These are phyloP conservation scores for Yponomeuta plumbellus DNA, from an alignment of 2,888 invertebrate genomes.

Conservation along the genomic window DNA sequence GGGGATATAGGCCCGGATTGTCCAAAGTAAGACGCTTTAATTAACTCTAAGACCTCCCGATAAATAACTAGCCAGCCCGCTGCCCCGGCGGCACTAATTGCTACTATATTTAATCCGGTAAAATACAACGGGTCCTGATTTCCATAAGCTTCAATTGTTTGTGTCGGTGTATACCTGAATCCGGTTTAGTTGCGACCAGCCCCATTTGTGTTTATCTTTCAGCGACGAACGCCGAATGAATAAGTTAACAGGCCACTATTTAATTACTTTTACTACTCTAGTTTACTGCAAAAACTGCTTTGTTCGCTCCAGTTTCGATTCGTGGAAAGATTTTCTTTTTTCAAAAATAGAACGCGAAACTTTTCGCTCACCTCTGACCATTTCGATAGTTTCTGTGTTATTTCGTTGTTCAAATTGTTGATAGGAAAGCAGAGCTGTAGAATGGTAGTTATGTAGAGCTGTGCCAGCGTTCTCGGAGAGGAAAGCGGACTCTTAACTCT, in stretches of 20 bases:
- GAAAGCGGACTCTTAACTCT: slow-evolving; percentile 9
- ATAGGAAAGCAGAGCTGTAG: neutral
- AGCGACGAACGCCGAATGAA: slow-evolving; percentile 51
- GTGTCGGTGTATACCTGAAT: slow-evolving; percentile 55
- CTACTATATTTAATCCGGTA: slow-evolving; percentile 73
- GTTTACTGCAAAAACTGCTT: neutral
- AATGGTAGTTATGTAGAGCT: neutral
- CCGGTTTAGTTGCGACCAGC: slow-evolving; percentile 62
- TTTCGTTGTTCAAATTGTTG: neutral
- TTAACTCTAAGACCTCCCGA: slow-evolving; percentile 71
- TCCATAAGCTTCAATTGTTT: slow-evolving; percentile 74
- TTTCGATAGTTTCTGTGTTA: neutral
- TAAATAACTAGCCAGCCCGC: slow-evolving; percentile 63
- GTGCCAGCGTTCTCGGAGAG: neutral
- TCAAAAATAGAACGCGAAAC: neutral
- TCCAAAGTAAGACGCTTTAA: slow-evolving; percentile 73
- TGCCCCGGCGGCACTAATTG: slow-evolving; percentile 66
- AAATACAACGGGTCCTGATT: slow-evolving; percentile 70
- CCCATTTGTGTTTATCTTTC: slow-evolving; percentile 59
- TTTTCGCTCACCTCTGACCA: neutral
- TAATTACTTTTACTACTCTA: slow-evolving; percentile 32
- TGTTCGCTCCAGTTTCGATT: neutral
- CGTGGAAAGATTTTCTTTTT: neutral
- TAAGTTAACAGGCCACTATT: slow-evolving; percentile 34
- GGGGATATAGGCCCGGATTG: slow-evolving; percentile 51